Conservation (phyloP, 2,888 invertebrate species). For the Macrophya alboannulata region DNA sequence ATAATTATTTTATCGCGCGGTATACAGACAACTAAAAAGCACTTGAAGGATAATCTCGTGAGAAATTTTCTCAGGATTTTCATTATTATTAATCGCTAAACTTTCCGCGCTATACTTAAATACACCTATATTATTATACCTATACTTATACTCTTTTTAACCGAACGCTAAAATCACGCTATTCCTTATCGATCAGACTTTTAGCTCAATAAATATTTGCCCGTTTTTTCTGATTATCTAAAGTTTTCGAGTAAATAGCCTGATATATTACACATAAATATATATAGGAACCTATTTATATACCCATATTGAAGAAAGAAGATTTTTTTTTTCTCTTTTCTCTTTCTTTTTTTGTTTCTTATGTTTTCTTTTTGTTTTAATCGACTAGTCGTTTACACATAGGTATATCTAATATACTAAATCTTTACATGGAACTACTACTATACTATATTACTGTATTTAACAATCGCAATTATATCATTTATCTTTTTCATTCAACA, state of each 20-base stretch:
- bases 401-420: too few relatives aligned
- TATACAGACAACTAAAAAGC: not conserved
- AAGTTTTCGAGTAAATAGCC: slow-evolving; percentile 1
- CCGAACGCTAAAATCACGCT: not conserved
- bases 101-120: not conserved
- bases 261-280: not conserved
- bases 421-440: not conserved
- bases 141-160: not conserved
- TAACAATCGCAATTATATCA: not conserved
- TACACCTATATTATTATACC: too few relatives aligned
- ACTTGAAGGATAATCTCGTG: not conserved
- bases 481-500: not conserved
- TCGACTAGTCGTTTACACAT: not conserved
- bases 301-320: not conserved
- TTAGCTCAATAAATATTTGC: not conserved
- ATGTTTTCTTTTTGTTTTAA: too few relatives aligned
- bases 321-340: not conserved
- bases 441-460: not conserved
- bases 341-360: too few relatives aligned
- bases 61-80: not conserved
- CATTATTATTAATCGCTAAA: slow-evolving; percentile 19
- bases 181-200: slow-evolving; percentile 11
- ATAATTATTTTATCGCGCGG: not conserved
- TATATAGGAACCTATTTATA: too few relatives aligned
- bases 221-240: not conserved